Evolutionary conservation across 2,888 invertebrate genomes (phyloP).

Genomic region (Sphaerophoria rueppellii): DNA sequence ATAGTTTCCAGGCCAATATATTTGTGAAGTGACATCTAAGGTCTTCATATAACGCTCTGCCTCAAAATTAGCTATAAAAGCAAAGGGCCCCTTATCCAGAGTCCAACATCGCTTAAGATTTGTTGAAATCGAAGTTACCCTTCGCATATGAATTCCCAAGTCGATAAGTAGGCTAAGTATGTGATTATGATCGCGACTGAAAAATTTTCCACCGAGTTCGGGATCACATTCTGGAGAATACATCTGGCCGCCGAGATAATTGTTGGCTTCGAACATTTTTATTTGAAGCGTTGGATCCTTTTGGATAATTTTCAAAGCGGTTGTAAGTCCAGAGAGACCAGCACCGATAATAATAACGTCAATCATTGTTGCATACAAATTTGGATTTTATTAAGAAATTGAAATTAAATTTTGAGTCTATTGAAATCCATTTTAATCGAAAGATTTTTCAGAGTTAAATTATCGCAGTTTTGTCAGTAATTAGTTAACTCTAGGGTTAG

Average conservation of each 20-base stretch:
- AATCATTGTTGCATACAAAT: slow-evolving; percentile 52
- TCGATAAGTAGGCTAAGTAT: slow-evolving; percentile 76
- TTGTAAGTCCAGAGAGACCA: slow-evolving; percentile 82
- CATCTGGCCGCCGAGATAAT: slow-evolving; percentile 78
- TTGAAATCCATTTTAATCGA: too few species aligned
- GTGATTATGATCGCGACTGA: slow-evolving; percentile 78
- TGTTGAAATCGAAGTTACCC: slow-evolving; percentile 42
- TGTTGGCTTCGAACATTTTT: slow-evolving; percentile 81
- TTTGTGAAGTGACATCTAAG: slow-evolving; percentile 77
- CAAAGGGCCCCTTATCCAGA: slow-evolving; percentile 76
- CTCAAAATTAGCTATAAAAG: slow-evolving; percentile 77
- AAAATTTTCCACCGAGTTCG: slow-evolving; percentile 76
- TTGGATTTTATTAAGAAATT: background rate
- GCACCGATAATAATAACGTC: slow-evolving; percentile 83
- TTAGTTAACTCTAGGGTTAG: too few species aligned
- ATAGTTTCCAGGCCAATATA: slow-evolving; percentile 75
- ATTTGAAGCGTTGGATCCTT: slow-evolving; percentile 81
- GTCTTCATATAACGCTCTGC: slow-evolving; percentile 78
- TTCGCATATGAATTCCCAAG: slow-evolving; percentile 74
- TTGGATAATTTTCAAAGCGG: slow-evolving; percentile 81
- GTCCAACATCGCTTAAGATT: slow-evolving; percentile 76
- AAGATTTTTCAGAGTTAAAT: too few species aligned
- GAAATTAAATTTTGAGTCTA: background rate
- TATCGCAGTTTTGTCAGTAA: too few species aligned
- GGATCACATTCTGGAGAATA: slow-evolving; percentile 51